Evolutionary conservation across 2,888 invertebrate genomes (phyloP), one percentile per base, ranked within the genome.

Genomic region (Ernsta delagoae): DNA sequence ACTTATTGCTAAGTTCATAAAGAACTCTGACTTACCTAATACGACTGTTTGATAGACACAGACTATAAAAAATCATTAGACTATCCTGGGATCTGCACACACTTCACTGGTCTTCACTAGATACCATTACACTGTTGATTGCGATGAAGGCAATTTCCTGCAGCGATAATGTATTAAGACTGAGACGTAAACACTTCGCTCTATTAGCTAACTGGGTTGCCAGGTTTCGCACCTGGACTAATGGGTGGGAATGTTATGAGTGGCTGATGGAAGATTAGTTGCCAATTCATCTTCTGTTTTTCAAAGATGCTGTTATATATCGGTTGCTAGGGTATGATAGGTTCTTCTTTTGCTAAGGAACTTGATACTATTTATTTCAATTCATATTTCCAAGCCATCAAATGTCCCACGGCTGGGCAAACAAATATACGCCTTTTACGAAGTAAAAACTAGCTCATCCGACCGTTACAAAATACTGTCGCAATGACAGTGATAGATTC

Each of bases 191-290:
- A 70, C 61, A 70, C 65, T 64, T 53, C 57, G 62, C 48, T 61
- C 65, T 70, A 70, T 61, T 70, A 70, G 61, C 61, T 67, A 71
- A 50, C 61, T 54, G 67, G 72, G 72, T 72, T 72, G 68, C 71
- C 66, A 36, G 72, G 59, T 66, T 69, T 57, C 56, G 41, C 60
- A 70, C 45, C 50, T 68, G 61, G 59, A 57, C 48, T 59, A 65
- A 69, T 62, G 41, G 31, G 41, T 11, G 62, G 53, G n/a, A 41
- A 53, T 57, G 39, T 57, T 68, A 48, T 68, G 54, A 54, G 60
- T 56, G 41, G 67, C 56, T 48, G 56, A 34, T 16, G n/a, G 12
- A 39, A 39, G 36, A 41, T 59, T 59, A n/a, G 3, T 9, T 8
- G 8, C 41, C 8, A 3, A 43, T 43, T 9, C 8, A 43, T 43